These are phyloP conservation scores for Elymnias hypermnestra DNA, from an alignment of 1,140 invertebrate species.

Conservation along the genomic window DNA sequence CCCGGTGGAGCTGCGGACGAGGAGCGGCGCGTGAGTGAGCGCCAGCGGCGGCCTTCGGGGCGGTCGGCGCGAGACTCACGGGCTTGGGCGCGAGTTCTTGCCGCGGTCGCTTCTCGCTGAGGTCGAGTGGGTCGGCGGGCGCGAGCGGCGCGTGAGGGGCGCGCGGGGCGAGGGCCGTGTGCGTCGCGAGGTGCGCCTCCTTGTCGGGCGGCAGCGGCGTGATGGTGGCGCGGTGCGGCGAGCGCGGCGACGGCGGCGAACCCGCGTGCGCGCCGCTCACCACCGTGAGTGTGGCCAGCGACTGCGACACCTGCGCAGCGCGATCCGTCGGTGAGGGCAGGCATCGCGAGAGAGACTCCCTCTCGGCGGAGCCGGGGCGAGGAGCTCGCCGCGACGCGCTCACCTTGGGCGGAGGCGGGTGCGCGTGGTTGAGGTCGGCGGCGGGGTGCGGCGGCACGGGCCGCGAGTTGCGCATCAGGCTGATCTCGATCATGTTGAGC, in stretches of 20 bases:
- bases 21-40: background rate
- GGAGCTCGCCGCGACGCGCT: too few relatives aligned
- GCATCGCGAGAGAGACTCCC: too few relatives aligned
- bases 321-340: too few relatives aligned
- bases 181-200: slow-evolving; percentile 77
- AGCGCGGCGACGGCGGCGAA: slow-evolving; percentile 67
- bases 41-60: too few relatives aligned
- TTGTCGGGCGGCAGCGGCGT: slow-evolving; percentile 65
- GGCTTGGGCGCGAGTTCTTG: slow-evolving; percentile 76
- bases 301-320: slow-evolving; percentile 28
- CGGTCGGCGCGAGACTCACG: slow-evolving; percentile 35
- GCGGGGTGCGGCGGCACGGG: slow-evolving; percentile 27
- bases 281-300: slow-evolving; percentile 82
- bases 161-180: slow-evolving; percentile 65
- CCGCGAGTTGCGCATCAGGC: slow-evolving; percentile 80
- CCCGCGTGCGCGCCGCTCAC: slow-evolving; percentile 71
- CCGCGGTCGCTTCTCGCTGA: slow-evolving; percentile 88
- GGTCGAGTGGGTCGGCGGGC: slow-evolving; percentile 81
- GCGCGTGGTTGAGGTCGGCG: background rate
- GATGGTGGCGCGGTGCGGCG: slow-evolving; percentile 73
- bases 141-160: slow-evolving; percentile 63
- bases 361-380: too few relatives aligned
- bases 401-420: slow-evolving; percentile 29
- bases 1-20: slow-evolving; percentile 37
- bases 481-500: slow-evolving; percentile 85